Conservation (phyloP, 1,140 invertebrate genomes). For the Hycleus phaleratus region DNA sequence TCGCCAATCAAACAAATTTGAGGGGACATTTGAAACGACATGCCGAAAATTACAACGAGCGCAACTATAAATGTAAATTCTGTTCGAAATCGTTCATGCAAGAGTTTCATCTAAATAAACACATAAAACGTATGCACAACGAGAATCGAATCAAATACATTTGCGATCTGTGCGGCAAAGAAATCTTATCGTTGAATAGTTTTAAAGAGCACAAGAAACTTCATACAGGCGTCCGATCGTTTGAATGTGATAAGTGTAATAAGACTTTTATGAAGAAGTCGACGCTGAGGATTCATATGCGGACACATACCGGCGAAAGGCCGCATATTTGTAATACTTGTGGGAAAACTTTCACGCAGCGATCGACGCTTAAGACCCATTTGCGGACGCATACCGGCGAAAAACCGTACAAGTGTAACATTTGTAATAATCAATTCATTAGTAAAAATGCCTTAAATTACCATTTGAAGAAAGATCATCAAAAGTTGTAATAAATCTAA, state of each 20-base stretch:
- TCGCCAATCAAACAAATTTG: slow-evolving; percentile 17
- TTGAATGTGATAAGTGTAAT: slow-evolving; percentile 44
- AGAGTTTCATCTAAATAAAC: not conserved
- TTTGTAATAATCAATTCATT: slow-evolving; percentile 55
- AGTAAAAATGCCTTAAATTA: slow-evolving; percentile 48
- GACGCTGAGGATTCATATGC: slow-evolving; percentile 48
- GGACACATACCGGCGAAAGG: slow-evolving; percentile 54
- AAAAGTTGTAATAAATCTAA: not conserved
- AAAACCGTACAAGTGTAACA: slow-evolving; percentile 60
- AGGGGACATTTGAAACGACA: slow-evolving; percentile 27
- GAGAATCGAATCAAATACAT: slow-evolving; percentile 4
- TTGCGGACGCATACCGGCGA: slow-evolving; percentile 68
- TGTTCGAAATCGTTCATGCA: not conserved
- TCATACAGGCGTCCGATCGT: slow-evolving; percentile 46
- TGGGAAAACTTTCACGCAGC: slow-evolving; percentile 67
- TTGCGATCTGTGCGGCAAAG: slow-evolving; percentile 48
- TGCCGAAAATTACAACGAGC: slow-evolving; percentile 23
- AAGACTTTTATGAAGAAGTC: slow-evolving; percentile 46
- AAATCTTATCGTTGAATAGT: slow-evolving; percentile 50
- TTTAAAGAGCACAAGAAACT: slow-evolving; percentile 52
- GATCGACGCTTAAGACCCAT: slow-evolving; percentile 67
- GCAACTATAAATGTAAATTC: not conserved
- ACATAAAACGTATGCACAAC: not conserved
- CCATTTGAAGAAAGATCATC: slow-evolving; percentile 43
- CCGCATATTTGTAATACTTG: slow-evolving; percentile 59